Base-by-base conservation (phyloP, 23 tunicate genomes). In the Clavelina lepadiformis region DNA sequence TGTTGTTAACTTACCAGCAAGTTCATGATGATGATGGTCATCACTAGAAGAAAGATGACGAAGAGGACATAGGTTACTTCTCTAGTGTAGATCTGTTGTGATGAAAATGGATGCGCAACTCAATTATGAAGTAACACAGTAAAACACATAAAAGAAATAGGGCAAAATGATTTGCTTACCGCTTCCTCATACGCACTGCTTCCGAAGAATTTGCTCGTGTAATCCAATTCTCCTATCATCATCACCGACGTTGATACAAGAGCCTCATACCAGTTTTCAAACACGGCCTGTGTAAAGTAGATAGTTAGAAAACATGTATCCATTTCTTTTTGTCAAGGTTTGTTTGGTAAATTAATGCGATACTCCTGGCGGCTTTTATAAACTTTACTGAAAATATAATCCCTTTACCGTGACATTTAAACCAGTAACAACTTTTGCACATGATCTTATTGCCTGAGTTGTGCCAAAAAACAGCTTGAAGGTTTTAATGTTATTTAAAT, bases 11-110 rank as follows among this genome's bases (percentile, higher is more conserved):
- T 73, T 35, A 81, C 84, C 73, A 85, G 61, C 46, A 85, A 33
- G 51, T 85, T 85, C 79, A 78, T 76, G 51, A 85, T 85, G 74
- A 85, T 77, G 37, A 85, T 85, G 11, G 94, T 78, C 84, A 85
- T 77, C 15, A 85, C 80, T 26, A 85, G 35, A 31, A 85, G 76
- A 38, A 85, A 85, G n/a, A 71, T 77, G 0, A 26, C 35, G 56
- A 85, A 85, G 23, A 85, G 72, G 32, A 78, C 94, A 27, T 51
- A 73, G 74, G 79, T 77, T 32, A 78, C 79, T 46, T 61, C 32
- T 18, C 78, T 49, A 7, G 80, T 51, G 57, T 73, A 81, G 18
- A 81, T 58, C 67, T 73, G 66, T 8, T 15, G 21, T 13, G 13
- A 11, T 44, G 13, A 11, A 44, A 44, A 44, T 44, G 15, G 18